Evolutionary conservation across 2,888 invertebrate genomes (phyloP), one percentile per base, ranked within the genome.

Genomic region (Empis stercorea): DNA sequence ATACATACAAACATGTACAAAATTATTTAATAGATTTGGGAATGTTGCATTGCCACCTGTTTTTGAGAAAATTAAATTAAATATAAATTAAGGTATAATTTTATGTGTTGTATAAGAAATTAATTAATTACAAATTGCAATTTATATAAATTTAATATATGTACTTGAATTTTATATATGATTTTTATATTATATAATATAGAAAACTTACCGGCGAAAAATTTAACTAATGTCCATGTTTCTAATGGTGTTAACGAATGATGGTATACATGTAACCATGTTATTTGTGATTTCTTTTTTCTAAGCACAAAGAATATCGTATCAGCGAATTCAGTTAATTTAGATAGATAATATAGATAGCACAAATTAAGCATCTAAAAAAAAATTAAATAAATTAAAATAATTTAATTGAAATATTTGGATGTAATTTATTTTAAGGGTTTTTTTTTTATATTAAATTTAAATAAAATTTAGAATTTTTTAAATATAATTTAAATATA

Each of bases 1-100:
- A 66, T 95, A 95, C 94, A 96, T 95, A 58, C 94, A 78, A 49
- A 95, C 83, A 63, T 95, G 95, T 16, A 96, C 93, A 59, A 94
- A 93, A 40, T 92, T 87, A 72, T 95, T 95, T 55, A 94, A 77
- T 51, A 92, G 61, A 59, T 70, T 70, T 47, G 70, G 70, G 59
- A 70, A 68, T 44, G 70, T 70, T 45, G 70, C 67, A 55, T 70
- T 70, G 46, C 70, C 78, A 48, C 88, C 87, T 70, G 64, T 4
- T 54, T n/a, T n/a, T n/a, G n/a, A n/a, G n/a, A n/a, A 44, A 32
- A 43, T 13, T 27, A 27, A 27, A 27, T 27, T 27, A 6, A 27
- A 27, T 27, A 6, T 27, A 27, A 7, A 7, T 27, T 27, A 27
- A 27, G 6, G 4, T 27, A 6, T 27, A 7, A 4, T 27, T 27